These are phyloP conservation scores for Manacus vitellinus DNA, from an alignment of 2,113 vertebrate species.

Conservation along the genomic window DNA sequence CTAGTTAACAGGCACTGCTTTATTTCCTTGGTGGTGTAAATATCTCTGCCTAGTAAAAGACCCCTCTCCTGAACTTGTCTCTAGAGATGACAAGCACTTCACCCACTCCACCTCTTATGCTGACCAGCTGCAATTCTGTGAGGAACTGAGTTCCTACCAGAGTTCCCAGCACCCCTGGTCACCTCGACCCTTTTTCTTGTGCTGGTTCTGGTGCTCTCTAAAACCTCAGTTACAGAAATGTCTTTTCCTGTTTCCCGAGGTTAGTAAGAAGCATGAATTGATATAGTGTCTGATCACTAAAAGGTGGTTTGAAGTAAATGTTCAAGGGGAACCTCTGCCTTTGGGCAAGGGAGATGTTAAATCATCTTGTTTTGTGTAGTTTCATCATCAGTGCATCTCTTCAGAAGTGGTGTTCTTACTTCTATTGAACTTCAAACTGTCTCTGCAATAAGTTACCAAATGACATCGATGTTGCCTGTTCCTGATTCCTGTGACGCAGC, in stretches of 20 bases:
- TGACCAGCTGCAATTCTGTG: background rate
- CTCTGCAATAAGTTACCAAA: background rate
- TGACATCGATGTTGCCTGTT: background rate
- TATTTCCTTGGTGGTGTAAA: background rate
- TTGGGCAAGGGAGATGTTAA: background rate
- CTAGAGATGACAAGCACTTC: background rate
- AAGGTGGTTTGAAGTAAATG: background rate
- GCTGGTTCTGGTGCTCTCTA: background rate
- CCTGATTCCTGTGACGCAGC: background rate
- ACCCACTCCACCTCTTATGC: background rate
- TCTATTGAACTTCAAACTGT: background rate
- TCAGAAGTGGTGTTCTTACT: background rate
- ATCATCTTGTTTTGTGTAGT: background rate
- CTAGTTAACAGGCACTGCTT: background rate
- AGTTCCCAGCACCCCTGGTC: background rate
- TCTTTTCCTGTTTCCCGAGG: background rate
- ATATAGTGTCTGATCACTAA: background rate
- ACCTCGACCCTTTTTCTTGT: background rate
- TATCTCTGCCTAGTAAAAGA: background rate
- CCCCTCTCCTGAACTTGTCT: background rate
- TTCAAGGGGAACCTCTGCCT: background rate
- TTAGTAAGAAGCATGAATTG: background rate
- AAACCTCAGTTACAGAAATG: background rate
- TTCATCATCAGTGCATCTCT: background rate
- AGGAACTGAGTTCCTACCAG: background rate